Base-by-base conservation (phyloP, 2,888 invertebrate genomes). In the Saturnia pavonia region DNA sequence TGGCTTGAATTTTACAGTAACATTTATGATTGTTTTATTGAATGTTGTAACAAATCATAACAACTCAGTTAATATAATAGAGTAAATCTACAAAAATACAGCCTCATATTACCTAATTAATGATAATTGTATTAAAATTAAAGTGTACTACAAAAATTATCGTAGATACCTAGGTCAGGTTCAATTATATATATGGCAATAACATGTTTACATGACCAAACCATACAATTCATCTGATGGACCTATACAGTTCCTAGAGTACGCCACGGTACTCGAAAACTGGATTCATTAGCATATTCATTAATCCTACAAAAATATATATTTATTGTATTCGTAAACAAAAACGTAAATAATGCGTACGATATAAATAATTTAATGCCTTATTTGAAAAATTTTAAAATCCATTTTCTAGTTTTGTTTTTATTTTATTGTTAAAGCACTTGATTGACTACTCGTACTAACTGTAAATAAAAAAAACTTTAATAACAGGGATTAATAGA, bases 61-160 rank as follows among this genome's bases (percentile, higher is more conserved):
- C 54, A n/a, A 54, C 54, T 54, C 54, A 14, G 11, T 2, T 65
- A 60, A 57, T 51, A 51, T 48, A 69, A 69, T 54, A 54, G 34
- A 66, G 51, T 67, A 67, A 45, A 43, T 70, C 43, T 67, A 48
- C 48, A 51, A 43, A 67, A 71, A 71, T 66, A 45, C 71, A 70
- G 54, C 43, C 67, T 68, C 42, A 69, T 54, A 71, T 45, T 67
- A 71, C 72, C 74, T 70, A 72, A 34, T 69, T 34, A 71, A 73
- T 69, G 68, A 71, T 66, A 71, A 69, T 69, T 72, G 19, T 57
- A 60, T 4, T 60, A 27, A 27, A 60, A 27, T 14, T 12, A 60
- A 60, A 27, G 34, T 34, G 34, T 34, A 34, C n/a, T n/a, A n/a
- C n/a, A n/a, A 6, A 34, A 34, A 34, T 34, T 34, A 6, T 4